Conservation (phyloP, 2,113 vertebrate genomes). For the Prunella himalayana region DNA sequence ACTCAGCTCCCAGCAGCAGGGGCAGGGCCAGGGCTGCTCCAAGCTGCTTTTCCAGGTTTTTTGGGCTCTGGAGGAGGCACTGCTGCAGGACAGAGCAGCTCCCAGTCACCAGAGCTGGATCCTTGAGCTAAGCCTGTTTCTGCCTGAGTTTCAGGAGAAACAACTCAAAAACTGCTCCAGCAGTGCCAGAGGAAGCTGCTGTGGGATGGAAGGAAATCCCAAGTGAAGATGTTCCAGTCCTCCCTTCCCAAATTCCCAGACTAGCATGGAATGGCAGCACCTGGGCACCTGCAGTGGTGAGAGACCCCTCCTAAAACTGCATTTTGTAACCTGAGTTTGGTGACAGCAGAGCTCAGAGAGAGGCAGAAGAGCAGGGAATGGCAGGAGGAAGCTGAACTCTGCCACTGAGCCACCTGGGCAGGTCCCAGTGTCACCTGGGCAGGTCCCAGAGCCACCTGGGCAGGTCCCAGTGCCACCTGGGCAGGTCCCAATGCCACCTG, state of each 20-base stretch:
- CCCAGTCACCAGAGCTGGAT: neutral
- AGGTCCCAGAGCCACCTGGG: neutral
- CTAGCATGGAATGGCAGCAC: neutral
- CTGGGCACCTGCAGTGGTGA: accelerated
- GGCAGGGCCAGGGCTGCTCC: neutral
- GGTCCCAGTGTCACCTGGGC: neutral
- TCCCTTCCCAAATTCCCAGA: neutral
- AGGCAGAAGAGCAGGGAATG: neutral
- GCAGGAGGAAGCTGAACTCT: neutral
- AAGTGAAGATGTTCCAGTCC: neutral
- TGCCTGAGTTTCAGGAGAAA: neutral
- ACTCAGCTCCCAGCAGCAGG: neutral
- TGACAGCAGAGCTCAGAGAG: neutral
- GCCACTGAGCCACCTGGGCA: neutral
- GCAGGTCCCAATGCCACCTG: neutral
- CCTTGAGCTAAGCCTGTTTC: neutral
- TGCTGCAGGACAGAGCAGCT: neutral
- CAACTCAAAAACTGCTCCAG: neutral
- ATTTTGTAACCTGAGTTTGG: neutral
- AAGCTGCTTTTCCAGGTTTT: neutral
- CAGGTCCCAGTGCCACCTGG: neutral
- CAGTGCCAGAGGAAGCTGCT: neutral
- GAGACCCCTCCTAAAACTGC: neutral
- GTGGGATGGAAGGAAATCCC: neutral
- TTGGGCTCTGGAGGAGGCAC: neutral